phyloP scores from a whole-genome alignment of 2,113 vertebrate species.

The Petroica traversi region DNA sequence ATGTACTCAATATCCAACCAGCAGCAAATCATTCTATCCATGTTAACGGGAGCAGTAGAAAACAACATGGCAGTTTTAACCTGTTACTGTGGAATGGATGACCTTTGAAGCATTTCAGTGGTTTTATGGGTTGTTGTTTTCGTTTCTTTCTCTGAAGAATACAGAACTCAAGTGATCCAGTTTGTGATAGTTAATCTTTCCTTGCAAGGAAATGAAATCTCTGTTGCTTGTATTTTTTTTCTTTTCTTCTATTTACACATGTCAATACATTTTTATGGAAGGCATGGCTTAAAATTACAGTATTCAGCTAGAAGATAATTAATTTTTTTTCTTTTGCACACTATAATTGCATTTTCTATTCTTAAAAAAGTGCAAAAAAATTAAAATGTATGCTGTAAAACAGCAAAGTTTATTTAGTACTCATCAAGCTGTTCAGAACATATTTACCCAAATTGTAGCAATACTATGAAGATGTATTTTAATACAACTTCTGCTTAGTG shows the following conservation, averaged over 20 bases:
- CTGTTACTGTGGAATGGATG: conserved; percentile 25
- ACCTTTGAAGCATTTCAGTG: conserved; percentile 47
- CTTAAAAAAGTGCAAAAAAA: conserved; percentile 68
- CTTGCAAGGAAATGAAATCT: conserved; percentile 46
- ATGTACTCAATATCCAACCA: conserved; percentile 39
- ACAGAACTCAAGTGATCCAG: conserved; percentile 22
- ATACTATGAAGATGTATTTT: conserved; percentile 74
- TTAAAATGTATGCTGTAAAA: conserved; percentile 72
- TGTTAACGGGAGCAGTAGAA: background rate
- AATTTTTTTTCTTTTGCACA: conserved; percentile 70
- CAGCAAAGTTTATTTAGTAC: conserved; percentile 73
- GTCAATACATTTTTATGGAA: conserved; percentile 70
- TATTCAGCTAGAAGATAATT: conserved; percentile 62
- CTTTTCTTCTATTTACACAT: conserved; percentile 62
- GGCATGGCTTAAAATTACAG: conserved; percentile 71
- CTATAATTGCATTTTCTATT: conserved; percentile 69
- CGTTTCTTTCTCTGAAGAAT: conserved; percentile 40
- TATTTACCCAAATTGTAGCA: conserved; percentile 76
- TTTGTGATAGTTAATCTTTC: conserved; percentile 22
- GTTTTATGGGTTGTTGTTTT: conserved; percentile 35
- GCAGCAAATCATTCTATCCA: conserved; percentile 31
- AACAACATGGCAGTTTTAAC: background rate
- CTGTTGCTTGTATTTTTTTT: conserved; percentile 45
- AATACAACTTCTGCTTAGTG: conserved; percentile 74
- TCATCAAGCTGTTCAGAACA: conserved; percentile 69